A percentile compares a stretch with the other conserved stretches of the same genome.
These are phyloP conservation scores for Brachyhypopomus occidentalis DNA, from an alignment of 2,113 vertebrate genomes.

Conservation along the genomic window DNA sequence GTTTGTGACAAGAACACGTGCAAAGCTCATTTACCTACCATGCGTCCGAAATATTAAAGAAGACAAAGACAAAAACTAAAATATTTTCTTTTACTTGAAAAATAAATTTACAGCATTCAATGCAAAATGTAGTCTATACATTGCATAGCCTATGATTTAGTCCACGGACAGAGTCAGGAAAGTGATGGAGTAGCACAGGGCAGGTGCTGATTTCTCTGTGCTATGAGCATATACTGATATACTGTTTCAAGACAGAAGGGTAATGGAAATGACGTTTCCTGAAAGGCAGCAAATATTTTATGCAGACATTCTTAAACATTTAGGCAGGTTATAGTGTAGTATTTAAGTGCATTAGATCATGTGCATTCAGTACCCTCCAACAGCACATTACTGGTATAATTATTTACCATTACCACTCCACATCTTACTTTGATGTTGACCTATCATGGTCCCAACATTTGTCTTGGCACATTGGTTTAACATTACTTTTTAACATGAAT, in stretches of 20 bases:
- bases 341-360: not conserved
- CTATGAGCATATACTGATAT: not conserved
- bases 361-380: not conserved
- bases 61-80: not conserved
- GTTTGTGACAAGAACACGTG: too few species aligned
- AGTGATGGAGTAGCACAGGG: not conserved
- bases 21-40: too few species aligned
- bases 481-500: not conserved
- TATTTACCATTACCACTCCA: not conserved
- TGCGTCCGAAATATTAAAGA: not conserved
- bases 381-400: not conserved
- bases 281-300: constrained; percentile 12
- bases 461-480: not conserved
- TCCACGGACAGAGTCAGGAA: not conserved
- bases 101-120: not conserved
- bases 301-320: constrained; percentile 1
- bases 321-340: not conserved
- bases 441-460: not conserved
- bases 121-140: not conserved
- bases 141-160: not conserved
- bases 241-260: not conserved
- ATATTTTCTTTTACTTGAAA: constrained; percentile 15
- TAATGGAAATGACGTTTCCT: not conserved
- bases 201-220: not conserved
- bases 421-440: not conserved